Evolutionary conservation across 2,888 invertebrate species (phyloP), one percentile per base, ranked within the genome.

Genomic region (Oxycera nigricornis): DNA sequence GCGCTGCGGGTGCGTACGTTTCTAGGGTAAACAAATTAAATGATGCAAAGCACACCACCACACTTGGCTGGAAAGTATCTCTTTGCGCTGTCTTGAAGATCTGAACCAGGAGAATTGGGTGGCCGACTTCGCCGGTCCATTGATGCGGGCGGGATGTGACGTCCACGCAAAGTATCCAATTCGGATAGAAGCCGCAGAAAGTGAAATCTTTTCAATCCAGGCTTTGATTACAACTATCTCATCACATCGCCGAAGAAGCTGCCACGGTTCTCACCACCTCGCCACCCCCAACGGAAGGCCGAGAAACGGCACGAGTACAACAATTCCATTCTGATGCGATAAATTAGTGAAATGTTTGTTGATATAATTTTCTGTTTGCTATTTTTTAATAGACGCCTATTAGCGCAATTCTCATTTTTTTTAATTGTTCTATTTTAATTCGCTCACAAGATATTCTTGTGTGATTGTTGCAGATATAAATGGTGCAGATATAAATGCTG

Each of bases 331-430:
- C 9, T 9, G 30, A 28, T 14, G 59, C 59, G 59, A 59, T 28
- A 59, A 59, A 59, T 28, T 59, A 26, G 30, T 59, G 30, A 59
- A 59, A 59, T 59, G 28, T 59, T 59, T 55, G 52, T 55, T 55
- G 52, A 55, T 55, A 55, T 55, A 22, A 55, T 55, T 55, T 55
- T 22, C 2, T 55, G 52, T 55, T 55, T 55, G 52, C 52, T 55
- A 17, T 55, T 9, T 22, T 55, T 46, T n/a, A 46, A 46, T 46
- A 46, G 46, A 46, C n/a, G 46, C n/a, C 46, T 55, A 24, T 55
- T 55, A 24, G 52, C 52, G 52, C 24, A 55, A 55, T 55, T 55
- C 52, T 55, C 3, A 50, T 7, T 20, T 55, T 55, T 55, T 55
- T 55, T 55, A n/a, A 55, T 55, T 55, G 11, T 55, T 55, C 52